A percentile compares a stretch with the other conserved stretches of the same genome.
These are phyloP conservation scores for Tenthredo scrophulariae DNA, from an alignment of 2,888 invertebrate species.

Conservation along the genomic window DNA sequence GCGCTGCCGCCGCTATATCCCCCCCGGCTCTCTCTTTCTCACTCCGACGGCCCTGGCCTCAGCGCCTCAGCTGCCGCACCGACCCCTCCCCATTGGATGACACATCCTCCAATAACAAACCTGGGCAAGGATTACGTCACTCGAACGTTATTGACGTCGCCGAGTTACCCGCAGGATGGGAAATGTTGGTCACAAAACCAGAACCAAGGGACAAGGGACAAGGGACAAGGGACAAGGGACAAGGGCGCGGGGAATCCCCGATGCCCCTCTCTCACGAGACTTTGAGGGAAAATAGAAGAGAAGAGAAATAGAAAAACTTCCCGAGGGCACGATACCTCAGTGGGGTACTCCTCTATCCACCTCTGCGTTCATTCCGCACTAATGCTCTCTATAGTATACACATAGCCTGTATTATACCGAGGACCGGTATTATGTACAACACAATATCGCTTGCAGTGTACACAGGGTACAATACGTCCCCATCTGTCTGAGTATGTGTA, in stretches of 20 bases:
- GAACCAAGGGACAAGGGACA: conserved; percentile 55
- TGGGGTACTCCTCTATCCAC: background rate
- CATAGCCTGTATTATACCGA: background rate
- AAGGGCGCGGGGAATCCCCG: conserved; percentile 57
- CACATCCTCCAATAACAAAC: conserved; percentile 76
- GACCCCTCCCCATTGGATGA: conserved; percentile 74
- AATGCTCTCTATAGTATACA: background rate
- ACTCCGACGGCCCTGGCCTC: conserved; percentile 15
- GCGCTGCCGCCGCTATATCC: conserved; percentile 76
- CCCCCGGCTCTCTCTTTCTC: conserved; percentile 30
- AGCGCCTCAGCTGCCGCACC: conserved; percentile 69
- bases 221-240: conserved; percentile 48
- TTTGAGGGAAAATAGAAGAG: background rate
- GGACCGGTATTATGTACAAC: background rate
- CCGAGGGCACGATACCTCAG: background rate
- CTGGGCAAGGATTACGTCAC: conserved; percentile 75
- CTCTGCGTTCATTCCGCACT: background rate
- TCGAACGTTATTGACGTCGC: conserved; percentile 72
- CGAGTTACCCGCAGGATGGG: conserved; percentile 32
- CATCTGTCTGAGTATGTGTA: background rate
- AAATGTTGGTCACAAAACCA: conserved; percentile 56
- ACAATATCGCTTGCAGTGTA: background rate
- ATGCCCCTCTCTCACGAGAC: conserved; percentile 55
- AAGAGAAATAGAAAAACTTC: background rate
- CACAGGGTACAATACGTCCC: background rate